Conservation (phyloP, 2,797 vertebrate genomes). For the Ara ararauna region DNA sequence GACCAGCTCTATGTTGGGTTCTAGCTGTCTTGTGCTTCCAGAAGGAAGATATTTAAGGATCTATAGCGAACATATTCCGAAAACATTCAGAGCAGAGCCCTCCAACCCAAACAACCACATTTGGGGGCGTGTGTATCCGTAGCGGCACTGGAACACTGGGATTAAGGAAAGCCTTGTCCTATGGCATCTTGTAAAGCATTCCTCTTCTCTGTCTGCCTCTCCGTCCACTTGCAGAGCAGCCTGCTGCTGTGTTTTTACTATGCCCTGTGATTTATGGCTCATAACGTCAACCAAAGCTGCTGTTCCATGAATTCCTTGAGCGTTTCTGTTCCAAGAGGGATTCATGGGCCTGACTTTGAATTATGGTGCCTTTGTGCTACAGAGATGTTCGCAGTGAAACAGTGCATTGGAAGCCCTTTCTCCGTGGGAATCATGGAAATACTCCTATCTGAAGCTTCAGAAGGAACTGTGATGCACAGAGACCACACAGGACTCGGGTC, state of each 20-base stretch:
- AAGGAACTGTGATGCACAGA: not conserved
- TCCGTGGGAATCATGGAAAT: not conserved
- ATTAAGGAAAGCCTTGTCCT: not conserved
- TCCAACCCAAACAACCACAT: slow-evolving; percentile 27
- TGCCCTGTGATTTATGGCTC: slow-evolving; percentile 14
- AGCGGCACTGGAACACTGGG: rapidly evolving
- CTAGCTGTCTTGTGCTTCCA: slow-evolving; percentile 38
- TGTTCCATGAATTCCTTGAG: not conserved
- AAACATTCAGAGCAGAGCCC: not conserved
- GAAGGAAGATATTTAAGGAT: slow-evolving; percentile 40
- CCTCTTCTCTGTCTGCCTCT: not conserved
- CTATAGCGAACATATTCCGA: not conserved
- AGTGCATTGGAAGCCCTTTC: not conserved
- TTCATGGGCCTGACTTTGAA: not conserved
- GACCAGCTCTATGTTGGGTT: slow-evolving; percentile 29
- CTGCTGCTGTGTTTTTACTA: not conserved
- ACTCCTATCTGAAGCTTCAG: not conserved
- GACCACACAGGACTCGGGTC: not conserved
- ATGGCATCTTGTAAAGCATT: not conserved
- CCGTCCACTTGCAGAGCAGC: not conserved
- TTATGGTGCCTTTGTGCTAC: not conserved
- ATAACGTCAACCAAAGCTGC: not conserved
- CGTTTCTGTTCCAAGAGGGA: not conserved
- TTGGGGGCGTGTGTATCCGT: rapidly evolving
- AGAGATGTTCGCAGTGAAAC: not conserved